Base-by-base conservation (phyloP, 1,140 invertebrate genomes). In the Streblospio benedicti region DNA sequence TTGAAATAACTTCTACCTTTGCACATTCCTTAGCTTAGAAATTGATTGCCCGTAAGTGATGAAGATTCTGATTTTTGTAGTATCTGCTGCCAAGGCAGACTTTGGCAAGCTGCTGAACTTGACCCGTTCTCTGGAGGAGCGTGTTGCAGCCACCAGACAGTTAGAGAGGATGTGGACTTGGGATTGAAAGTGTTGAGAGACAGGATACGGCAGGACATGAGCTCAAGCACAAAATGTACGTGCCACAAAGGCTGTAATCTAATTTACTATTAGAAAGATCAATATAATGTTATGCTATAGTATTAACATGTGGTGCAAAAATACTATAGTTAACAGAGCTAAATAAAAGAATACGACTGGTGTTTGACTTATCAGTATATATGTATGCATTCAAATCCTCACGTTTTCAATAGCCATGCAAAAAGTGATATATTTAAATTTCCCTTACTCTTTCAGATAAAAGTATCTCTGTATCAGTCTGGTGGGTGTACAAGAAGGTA, bases 161-260 rank as follows among this genome's bases (percentile, higher is more conserved):
- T 4, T 41, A 4, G 53, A 32, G 25, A 58, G 12, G 57, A 57
- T 23, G 51, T 70, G 38, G 43, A 54, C 0, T 75, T 79, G 1
- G 85, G 86, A 61, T 62, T 93, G 18, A 80, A 83, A 45, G 82
- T 84, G 47, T 77, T 93, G 0, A 82, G 83, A 30, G 82, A 87
- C 68, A 85, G 86, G 72, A 89, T 93, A 53, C 79, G 82, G 2
- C 83, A 87, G 69, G 88, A n/a, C 90, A 0, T 81, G 84, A 65
- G 89, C 93, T 74, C 85, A 85, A 12, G 89, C 90, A 0, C 84
- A 89, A 50, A 85, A 85, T 45, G 88, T 91, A 78, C 83, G 81
- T 78, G 43, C n/a, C n/a, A n/a, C n/a, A n/a, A n/a, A n/a, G n/a
- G n/a, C n/a, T n/a, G n/a, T n/a, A n/a, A n/a, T n/a, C n/a, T n/a